phyloP scores from a whole-genome alignment of 2,888 invertebrate species.

The Julus scandinavius region DNA sequence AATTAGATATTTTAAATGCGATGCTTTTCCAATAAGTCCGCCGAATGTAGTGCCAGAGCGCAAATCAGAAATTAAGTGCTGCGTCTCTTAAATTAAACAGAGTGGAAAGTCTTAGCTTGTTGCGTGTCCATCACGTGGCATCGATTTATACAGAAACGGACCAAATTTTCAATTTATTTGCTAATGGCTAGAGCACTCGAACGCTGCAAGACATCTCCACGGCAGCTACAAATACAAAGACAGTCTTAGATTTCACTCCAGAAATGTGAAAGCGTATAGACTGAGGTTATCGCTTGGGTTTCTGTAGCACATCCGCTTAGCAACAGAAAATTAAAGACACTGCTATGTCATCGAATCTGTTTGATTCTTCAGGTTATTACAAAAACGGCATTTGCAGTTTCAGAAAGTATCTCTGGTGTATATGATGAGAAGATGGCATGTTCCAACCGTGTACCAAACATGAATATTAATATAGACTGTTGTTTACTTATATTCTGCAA shows the following conservation, averaged over 20 bases:
- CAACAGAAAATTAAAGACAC: no score
- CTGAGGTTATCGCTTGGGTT: background rate
- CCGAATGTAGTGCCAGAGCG: background rate
- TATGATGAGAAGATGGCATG: no score
- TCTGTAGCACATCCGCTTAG: no score
- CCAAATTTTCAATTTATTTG: slow-evolving; percentile 9
- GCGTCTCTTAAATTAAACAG: slow-evolving; percentile 15
- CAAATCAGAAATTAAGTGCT: slow-evolving; percentile 16
- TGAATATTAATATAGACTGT: no score
- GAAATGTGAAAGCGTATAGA: background rate
- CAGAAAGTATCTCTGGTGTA: no score
- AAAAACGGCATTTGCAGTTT: no score
- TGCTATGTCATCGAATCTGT: no score
- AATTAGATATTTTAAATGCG: slow-evolving; percentile 33
- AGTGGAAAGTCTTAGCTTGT: background rate
- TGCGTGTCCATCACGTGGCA: background rate
- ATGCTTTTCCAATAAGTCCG: slow-evolving; percentile 6
- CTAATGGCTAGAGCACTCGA: slow-evolving; percentile 13
- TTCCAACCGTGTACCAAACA: no score
- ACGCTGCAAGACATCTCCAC: background rate
- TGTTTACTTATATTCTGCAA: no score
- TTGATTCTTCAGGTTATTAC: no score
- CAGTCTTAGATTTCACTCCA: background rate
- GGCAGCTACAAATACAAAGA: background rate
- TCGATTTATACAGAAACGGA: background rate